Conservation (phyloP, 2,113 vertebrate genomes). For the Peromyscus californicus region DNA sequence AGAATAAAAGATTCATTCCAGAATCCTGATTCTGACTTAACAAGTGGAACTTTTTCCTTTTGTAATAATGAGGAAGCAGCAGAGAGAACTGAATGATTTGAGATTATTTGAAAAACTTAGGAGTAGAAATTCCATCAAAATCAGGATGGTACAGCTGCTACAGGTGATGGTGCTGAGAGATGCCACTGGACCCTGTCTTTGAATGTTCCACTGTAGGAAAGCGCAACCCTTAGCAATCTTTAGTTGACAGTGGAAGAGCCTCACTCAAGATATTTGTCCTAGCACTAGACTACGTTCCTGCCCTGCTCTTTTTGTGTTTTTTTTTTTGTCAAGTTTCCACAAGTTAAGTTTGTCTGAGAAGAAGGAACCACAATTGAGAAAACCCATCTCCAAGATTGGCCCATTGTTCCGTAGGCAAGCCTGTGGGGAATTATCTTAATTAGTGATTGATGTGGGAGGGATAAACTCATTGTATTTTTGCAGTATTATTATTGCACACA, state of each 20-base stretch:
- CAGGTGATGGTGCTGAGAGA: not conserved
- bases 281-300: not conserved
- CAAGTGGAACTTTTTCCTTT: not conserved
- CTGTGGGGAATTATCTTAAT: not conserved
- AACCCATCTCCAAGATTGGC: not conserved
- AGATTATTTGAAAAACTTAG: not conserved
- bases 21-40: not conserved
- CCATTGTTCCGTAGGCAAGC: not conserved
- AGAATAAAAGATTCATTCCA: not conserved
- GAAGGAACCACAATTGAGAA: not conserved
- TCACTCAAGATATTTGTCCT: not conserved
- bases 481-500: not conserved
- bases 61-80: not conserved
- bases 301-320: not conserved
- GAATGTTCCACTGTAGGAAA: not conserved
- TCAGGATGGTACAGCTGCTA: not conserved
- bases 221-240: not conserved
- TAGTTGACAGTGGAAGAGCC: not conserved
- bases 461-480: not conserved
- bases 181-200: not conserved
- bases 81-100: not conserved
- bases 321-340: not conserved
- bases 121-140: conserved; percentile 10
- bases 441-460: not conserved
- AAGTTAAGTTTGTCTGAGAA: not conserved